Evolutionary conservation across 2,113 vertebrate species (phyloP).

Genomic region (Callithrix jacchus): DNA sequence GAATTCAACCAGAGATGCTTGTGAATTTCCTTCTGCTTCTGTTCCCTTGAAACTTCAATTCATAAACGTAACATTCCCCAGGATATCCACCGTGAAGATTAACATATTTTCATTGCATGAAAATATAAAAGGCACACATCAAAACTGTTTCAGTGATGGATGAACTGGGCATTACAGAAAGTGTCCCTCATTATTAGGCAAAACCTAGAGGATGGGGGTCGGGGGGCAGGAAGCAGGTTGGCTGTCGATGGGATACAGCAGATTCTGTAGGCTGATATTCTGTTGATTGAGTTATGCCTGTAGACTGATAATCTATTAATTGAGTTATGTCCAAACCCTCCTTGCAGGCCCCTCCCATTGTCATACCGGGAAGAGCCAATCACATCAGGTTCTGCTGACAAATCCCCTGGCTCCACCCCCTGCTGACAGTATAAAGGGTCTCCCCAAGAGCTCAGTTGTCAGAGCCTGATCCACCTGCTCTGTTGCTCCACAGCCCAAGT

Average conservation of each 20-base stretch:
- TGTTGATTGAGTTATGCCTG: too few species aligned
- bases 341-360: background rate
- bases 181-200: background rate
- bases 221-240: too few species aligned
- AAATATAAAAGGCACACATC: background rate
- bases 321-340: too few species aligned
- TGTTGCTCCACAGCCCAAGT: too few species aligned
- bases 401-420: too few species aligned
- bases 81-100: background rate
- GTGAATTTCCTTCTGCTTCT: background rate
- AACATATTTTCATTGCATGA: background rate
- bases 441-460: too few species aligned
- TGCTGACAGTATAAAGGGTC: too few species aligned
- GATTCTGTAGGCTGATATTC: background rate
- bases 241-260: background rate
- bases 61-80: background rate
- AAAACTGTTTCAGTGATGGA: background rate
- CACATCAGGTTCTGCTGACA: too few species aligned
- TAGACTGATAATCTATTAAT: too few species aligned
- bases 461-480: too few species aligned
- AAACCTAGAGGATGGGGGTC: background rate
- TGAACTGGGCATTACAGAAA: background rate
- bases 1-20: background rate
- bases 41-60: background rate
- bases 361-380: background rate